Evolutionary conservation across 2,113 vertebrate species (phyloP).

Genomic region (Stomatorhinus ivindoensis): DNA sequence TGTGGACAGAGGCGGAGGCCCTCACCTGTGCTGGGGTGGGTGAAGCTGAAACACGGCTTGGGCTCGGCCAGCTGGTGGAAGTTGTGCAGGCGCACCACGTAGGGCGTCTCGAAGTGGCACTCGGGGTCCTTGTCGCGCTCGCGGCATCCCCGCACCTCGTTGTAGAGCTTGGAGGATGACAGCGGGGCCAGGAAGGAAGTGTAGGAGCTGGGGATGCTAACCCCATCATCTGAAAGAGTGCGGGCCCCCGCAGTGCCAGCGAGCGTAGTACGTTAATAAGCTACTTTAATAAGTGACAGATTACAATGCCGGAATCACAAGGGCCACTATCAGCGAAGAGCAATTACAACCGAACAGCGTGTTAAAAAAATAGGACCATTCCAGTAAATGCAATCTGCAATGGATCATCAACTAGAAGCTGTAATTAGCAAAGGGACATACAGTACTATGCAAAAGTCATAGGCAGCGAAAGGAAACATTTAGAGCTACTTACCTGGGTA

Average conservation of each 20-base stretch:
- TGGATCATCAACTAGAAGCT: neutral
- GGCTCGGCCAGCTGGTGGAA: constrained; percentile 82
- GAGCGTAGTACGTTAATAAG: neutral
- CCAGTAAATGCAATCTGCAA: neutral
- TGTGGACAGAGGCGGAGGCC: neutral
- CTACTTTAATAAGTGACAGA: neutral
- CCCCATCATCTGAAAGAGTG: constrained; percentile 61
- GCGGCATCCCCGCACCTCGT: constrained; percentile 79
- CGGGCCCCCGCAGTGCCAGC: neutral
- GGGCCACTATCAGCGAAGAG: neutral
- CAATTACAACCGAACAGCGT: neutral
- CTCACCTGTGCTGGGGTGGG: constrained; percentile 55
- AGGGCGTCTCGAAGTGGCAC: constrained; percentile 87
- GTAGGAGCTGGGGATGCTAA: constrained; percentile 83
- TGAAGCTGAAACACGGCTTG: constrained; percentile 80
- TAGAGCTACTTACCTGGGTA: neutral
- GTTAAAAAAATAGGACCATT: neutral
- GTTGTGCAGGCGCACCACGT: constrained; percentile 86
- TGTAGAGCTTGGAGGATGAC: constrained; percentile 90
- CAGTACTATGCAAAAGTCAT: neutral
- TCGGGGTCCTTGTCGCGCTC: constrained; percentile 79
- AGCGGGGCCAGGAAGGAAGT: constrained; percentile 83
- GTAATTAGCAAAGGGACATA: neutral
- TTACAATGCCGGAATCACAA: neutral
- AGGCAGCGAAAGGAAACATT: neutral